Base-by-base conservation (phyloP, 1,140 invertebrate genomes). In the Apis laboriosa region DNA sequence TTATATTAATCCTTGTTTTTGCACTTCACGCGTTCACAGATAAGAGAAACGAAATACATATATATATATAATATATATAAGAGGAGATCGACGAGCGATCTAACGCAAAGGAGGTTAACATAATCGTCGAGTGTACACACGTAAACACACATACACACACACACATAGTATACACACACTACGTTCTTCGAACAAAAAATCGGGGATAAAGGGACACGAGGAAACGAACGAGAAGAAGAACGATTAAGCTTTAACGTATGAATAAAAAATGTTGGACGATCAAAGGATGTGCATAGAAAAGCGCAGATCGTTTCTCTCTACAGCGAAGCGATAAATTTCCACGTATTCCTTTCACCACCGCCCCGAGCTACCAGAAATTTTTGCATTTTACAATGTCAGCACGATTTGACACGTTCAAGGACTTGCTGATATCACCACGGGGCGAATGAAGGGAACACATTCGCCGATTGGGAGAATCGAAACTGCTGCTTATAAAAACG, bases 351-450 rank as follows among this genome's bases (percentile, higher is more conserved):
- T 72, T 55, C 7, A 49, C 49, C 24, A 49, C 34, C 34, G 21
- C 17, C 17, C 28, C n/a, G 49, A 28, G 17, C 24, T 9, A 17
- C 17, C 34, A n/a, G 43, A 1, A 12, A 34, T 51, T 5, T 80
- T 74, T 64, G 51, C 70, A 80, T 80, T 80, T 63, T 43, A 80
- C 51, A 24, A 28, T 19, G 51, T 80, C 78, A 73, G 78, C 71
- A 24, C 60, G 43, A 72, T 79, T 78, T 43, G 66, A 70, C 53
- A n/a, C 55, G 66, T 61, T 63, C 70, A 74, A 80, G 71, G 60
- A 74, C 21, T 74, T 13, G 78, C 28, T 21, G 71, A 49, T 74
- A 64, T 15, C 60, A 9, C 49, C 21, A 1, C 9, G 3, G 24
- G 19, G 15, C 58, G 68, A 78, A 77, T 67, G 63, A 15, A 21